A percentile compares a stretch with the other conserved stretches of the same genome.
Conservation (phyloP, 1,140 invertebrate species). For the Cydia fagiglandana region DNA sequence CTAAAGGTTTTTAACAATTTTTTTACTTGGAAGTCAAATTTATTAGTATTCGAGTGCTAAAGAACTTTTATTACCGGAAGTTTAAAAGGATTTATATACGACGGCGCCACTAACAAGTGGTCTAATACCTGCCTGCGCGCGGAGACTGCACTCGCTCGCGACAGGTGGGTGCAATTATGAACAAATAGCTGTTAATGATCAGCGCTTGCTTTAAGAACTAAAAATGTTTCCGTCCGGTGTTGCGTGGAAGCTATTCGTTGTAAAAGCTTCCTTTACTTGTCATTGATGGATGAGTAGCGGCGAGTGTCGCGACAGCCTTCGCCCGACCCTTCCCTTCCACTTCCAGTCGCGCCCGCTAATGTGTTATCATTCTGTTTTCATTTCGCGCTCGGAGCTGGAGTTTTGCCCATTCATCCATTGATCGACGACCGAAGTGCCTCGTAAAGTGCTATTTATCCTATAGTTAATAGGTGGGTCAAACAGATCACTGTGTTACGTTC, state of each 20-base stretch:
- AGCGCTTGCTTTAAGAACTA: background rate
- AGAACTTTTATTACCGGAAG: background rate
- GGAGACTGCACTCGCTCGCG: conserved; percentile 11
- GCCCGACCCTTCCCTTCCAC: background rate
- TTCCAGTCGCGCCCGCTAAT: conserved; percentile 5
- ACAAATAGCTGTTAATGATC: background rate
- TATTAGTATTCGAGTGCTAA: background rate
- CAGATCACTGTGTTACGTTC: no score
- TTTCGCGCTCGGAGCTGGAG: conserved; percentile 11
- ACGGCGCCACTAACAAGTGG: conserved; percentile 14
- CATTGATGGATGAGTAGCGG: conserved; percentile 17
- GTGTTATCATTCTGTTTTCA: conserved; percentile 25
- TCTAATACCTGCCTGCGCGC: background rate
- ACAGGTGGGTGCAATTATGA: conserved; percentile 16
- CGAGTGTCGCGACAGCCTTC: background rate
- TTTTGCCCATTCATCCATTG: conserved; percentile 19
- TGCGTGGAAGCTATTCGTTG: background rate
- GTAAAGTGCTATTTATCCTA: conserved; percentile 33
- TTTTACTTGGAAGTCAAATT: background rate
- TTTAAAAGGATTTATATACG: background rate
- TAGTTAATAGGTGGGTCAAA: no score
- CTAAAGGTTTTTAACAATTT: background rate
- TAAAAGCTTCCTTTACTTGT: conserved; percentile 19
- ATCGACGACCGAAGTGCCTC: conserved; percentile 27
- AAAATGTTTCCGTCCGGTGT: background rate